Base-by-base conservation (phyloP, 2,113 vertebrate genomes). In the Gambusia holbrooki region DNA sequence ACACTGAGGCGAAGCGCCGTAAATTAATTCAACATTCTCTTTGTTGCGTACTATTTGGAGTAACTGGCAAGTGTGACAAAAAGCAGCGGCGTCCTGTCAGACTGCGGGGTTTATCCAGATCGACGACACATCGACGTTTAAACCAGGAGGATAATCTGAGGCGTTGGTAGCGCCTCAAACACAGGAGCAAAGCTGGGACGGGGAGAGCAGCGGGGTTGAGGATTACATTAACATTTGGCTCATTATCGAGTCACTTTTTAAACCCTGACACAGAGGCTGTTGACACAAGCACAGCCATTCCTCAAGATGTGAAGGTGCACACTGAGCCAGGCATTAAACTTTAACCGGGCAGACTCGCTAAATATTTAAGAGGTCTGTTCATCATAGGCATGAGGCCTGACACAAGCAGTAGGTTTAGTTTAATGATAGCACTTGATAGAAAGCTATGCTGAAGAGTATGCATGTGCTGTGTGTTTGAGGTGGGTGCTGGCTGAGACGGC, bases 281-380 rank as follows among this genome's bases (percentile, higher is more conserved):
- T 72, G 61, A 77, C 76, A 62, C 42, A 11, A 60, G 60, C 42
- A 76, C 11, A 17, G 45, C 5, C 45, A 48, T 48, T 48, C 17
- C 19, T 45, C 42, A 5, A 77, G 66, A 48, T 73, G 74, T 75
- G 63, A 77, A 82, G 64, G 33, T 74, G 80, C 45, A 48, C 45
- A 48, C 45, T 6, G 17, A 83, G 76, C 40, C 12, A 58, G 28
- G 54, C 82, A 91, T 92, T 75, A 86, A 89, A 90, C 74, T 85
- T 93, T 93, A 84, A 92, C 77, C n/a, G n/a, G n/a, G n/a, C 45
- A 77, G 73, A 40, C 60, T 66, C 19, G 64, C 71, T 93, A 76
- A 91, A 94, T 94, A 90, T 93, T 92, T 92, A 17, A 48, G 17
- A 2, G 17, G 45, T 19, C 45, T 48, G 45, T 48, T 48, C 45